These are phyloP conservation scores for Anabas testudineus DNA, from an alignment of 2,797 vertebrate genomes.

Conservation along the genomic window DNA sequence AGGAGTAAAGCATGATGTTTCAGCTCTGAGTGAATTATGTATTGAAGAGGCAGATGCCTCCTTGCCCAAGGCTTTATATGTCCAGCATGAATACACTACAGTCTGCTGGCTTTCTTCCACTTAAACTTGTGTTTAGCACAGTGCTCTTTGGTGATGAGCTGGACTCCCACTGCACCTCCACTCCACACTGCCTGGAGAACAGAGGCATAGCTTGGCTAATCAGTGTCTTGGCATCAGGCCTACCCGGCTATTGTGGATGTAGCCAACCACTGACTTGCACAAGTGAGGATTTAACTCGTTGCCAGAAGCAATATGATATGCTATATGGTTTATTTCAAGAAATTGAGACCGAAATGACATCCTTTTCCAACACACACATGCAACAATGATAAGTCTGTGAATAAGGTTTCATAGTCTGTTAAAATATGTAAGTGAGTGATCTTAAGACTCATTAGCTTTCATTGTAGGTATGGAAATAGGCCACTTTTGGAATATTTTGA, in stretches of 20 bases:
- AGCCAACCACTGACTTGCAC: slow-evolving; percentile 70
- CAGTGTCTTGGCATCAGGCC: slow-evolving; percentile 79
- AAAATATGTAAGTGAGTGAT: background rate
- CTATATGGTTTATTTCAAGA: slow-evolving; percentile 61
- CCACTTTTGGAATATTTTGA: background rate
- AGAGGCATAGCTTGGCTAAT: slow-evolving; percentile 77
- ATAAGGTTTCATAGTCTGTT: background rate
- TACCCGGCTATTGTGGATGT: slow-evolving; percentile 68
- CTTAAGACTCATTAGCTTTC: slow-evolving; percentile 26
- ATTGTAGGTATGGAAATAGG: background rate
- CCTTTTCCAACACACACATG: background rate
- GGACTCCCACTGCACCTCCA: slow-evolving; percentile 75
- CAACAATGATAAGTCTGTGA: slow-evolving; percentile 9
- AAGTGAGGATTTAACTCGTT: slow-evolving; percentile 69
- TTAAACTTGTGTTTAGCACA: slow-evolving; percentile 81
- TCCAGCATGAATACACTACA: slow-evolving; percentile 77
- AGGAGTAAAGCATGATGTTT: slow-evolving; percentile 75
- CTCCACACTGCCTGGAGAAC: slow-evolving; percentile 73
- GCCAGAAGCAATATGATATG: slow-evolving; percentile 54
- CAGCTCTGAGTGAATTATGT: slow-evolving; percentile 80
- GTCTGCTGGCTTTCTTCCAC: slow-evolving; percentile 81
- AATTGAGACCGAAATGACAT: slow-evolving; percentile 34
- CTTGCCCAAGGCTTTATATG: slow-evolving; percentile 80
- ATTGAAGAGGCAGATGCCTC: slow-evolving; percentile 82
- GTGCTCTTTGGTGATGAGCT: slow-evolving; percentile 79